Evolutionary conservation across 2,888 invertebrate genomes (phyloP).

Genomic region (Agriotes lineatus): DNA sequence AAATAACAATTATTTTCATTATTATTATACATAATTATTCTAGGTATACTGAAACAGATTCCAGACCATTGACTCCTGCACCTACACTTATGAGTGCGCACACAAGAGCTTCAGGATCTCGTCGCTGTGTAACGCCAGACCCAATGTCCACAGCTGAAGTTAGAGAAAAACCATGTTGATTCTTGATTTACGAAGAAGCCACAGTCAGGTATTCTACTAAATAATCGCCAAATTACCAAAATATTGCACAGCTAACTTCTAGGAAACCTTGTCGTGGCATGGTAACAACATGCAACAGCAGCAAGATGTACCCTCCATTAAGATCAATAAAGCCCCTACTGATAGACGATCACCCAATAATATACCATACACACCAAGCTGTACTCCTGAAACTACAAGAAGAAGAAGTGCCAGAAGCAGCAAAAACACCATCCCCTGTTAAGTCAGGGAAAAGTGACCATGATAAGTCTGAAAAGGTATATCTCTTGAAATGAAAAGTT

Average conservation of each 20-base stretch:
- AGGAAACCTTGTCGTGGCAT: constrained; percentile 70
- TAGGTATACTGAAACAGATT: constrained; percentile 87
- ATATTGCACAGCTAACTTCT: constrained; percentile 14
- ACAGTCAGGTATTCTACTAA: constrained; percentile 70
- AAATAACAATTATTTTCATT: background rate
- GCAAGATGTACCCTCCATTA: constrained; percentile 62
- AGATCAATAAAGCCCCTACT: constrained; percentile 58
- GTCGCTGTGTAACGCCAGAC: constrained; percentile 81
- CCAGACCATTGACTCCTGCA: constrained; percentile 84
- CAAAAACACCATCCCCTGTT: constrained; percentile 28
- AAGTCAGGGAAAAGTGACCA: constrained; percentile 26
- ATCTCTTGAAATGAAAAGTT: too few relatives aligned
- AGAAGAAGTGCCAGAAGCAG: constrained; percentile 33
- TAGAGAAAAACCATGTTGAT: constrained; percentile 77
- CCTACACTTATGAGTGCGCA: constrained; percentile 82
- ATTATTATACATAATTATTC: constrained; percentile 15
- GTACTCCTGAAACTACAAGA: constrained; percentile 22
- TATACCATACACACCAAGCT: background rate
- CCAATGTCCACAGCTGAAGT: constrained; percentile 67
- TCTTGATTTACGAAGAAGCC: constrained; percentile 77
- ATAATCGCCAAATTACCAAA: too few relatives aligned
- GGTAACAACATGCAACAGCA: constrained; percentile 60
- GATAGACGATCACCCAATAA: constrained; percentile 36
- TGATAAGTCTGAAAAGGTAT: constrained; percentile 22
- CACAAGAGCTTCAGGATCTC: constrained; percentile 75